Evolutionary conservation across 1,140 invertebrate species (phyloP).

Genomic region (Drosophila simulans): DNA sequence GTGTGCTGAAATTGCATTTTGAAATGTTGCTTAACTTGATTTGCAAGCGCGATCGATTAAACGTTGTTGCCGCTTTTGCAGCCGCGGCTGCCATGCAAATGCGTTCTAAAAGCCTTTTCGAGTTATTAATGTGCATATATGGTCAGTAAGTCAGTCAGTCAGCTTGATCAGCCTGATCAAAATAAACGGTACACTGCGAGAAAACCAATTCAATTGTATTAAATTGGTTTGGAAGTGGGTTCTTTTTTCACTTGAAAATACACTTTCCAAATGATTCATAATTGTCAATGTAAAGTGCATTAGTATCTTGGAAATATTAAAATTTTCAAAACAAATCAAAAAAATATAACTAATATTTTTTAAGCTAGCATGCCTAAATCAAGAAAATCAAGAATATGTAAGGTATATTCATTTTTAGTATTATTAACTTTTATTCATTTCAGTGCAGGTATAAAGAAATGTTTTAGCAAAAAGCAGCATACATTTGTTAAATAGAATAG

Average conservation of each 20-base stretch:
- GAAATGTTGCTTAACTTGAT: slow-evolving; percentile 78
- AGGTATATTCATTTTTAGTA: no score
- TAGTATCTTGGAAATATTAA: no score
- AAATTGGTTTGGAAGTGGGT: no score
- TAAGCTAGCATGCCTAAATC: no score
- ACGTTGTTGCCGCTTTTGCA: slow-evolving; percentile 5
- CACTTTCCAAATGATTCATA: no score
- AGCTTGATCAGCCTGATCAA: slow-evolving; percentile 30
- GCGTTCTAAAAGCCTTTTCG: slow-evolving; percentile 59
- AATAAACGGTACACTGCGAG: slow-evolving; percentile 8
- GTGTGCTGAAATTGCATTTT: slow-evolving; percentile 51
- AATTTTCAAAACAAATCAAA: no score
- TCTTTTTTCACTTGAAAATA: no score
- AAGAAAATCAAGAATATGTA: no score
- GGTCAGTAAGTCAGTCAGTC: slow-evolving; percentile 31
- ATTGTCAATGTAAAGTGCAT: no score
- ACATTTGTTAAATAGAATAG: not conserved
- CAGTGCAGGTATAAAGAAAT: not conserved
- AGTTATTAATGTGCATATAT: slow-evolving; percentile 59
- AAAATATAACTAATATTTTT: no score
- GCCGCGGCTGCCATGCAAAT: slow-evolving; percentile 38
- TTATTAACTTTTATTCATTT: not conserved
- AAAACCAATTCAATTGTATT: not conserved
- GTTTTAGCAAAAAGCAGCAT: not conserved
- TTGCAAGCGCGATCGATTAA: slow-evolving; percentile 47